A percentile compares a stretch with the other conserved stretches of the same genome.
Conservation (phyloP, 2,113 vertebrate species). For the Atherinomorus stipes region DNA sequence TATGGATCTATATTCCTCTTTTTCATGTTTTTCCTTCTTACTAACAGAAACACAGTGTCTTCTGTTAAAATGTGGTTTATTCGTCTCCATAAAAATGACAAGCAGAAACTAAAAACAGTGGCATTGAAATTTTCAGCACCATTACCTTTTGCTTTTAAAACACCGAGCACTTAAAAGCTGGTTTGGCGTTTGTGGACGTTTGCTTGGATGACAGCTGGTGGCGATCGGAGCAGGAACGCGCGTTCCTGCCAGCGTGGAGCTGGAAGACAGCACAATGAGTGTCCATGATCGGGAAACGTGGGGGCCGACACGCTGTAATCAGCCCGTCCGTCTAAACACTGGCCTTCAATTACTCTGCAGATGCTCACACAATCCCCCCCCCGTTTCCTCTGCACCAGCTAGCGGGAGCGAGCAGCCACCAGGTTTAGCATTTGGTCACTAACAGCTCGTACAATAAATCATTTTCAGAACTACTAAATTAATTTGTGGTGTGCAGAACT, state of each 20-base stretch:
- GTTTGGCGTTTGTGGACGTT: neutral
- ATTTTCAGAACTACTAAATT: neutral
- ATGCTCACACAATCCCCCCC: constrained; percentile 68
- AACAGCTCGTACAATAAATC: neutral
- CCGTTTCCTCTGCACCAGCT: constrained; percentile 11
- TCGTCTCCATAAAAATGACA: neutral
- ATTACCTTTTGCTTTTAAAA: constrained; percentile 20
- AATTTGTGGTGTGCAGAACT: neutral
- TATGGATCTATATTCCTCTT: neutral
- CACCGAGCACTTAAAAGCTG: neutral
- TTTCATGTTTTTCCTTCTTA: constrained; percentile 32
- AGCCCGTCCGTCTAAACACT: constrained; percentile 65
- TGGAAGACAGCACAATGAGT: constrained; percentile 40
- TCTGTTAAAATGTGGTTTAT: constrained; percentile 59
- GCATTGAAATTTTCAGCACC: constrained; percentile 29
- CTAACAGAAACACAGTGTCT: constrained; percentile 12
- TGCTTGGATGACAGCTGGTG: neutral
- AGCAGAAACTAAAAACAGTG: neutral
- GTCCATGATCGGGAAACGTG: constrained; percentile 54
- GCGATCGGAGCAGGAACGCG: neutral
- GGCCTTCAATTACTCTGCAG: constrained; percentile 76
- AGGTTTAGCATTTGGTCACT: neutral
- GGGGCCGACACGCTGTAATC: constrained; percentile 70
- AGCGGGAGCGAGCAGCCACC: neutral
- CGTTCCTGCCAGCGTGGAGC: neutral